Percentiles rank a stretch among this genome's conserved stretches.
Conservation (phyloP, 2,113 vertebrate genomes). For the Romanogobio albipinnatus region DNA sequence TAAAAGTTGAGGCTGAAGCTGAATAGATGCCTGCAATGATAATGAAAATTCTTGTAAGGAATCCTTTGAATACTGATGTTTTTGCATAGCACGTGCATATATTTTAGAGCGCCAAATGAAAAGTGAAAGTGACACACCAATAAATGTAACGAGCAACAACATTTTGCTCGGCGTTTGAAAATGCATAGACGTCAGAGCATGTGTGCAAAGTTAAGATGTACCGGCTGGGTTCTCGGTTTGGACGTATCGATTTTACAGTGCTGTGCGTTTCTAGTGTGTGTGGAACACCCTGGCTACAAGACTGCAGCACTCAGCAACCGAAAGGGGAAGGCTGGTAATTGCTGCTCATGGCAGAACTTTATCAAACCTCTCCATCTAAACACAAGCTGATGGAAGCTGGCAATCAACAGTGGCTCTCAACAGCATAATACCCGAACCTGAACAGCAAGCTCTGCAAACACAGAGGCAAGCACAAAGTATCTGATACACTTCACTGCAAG, state of each 20-base stretch:
- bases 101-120: not conserved
- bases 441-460: constrained; percentile 38
- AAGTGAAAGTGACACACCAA: not conserved
- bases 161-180: not conserved
- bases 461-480: constrained; percentile 22
- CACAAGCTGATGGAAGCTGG: constrained; percentile 69
- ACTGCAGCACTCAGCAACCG: constrained; percentile 23
- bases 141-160: not conserved
- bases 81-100: not conserved
- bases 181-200: constrained; percentile 39
- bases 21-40: constrained; percentile 38
- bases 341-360: constrained; percentile 74
- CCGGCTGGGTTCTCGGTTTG: constrained; percentile 15
- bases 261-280: constrained; percentile 42
- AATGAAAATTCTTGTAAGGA: constrained; percentile 26
- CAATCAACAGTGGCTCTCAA: constrained; percentile 51
- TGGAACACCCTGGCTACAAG: constrained; percentile 45
- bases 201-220: constrained; percentile 17
- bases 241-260: constrained; percentile 55
- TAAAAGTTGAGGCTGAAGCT: constrained; percentile 21
- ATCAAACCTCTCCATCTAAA: constrained; percentile 76
- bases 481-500: constrained; percentile 38
- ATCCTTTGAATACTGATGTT: constrained; percentile 38
- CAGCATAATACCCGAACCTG: constrained; percentile 39
- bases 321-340: constrained; percentile 61